Conservation (phyloP, 2,888 invertebrate genomes). For the Hirtodrosophila cameraria region DNA sequence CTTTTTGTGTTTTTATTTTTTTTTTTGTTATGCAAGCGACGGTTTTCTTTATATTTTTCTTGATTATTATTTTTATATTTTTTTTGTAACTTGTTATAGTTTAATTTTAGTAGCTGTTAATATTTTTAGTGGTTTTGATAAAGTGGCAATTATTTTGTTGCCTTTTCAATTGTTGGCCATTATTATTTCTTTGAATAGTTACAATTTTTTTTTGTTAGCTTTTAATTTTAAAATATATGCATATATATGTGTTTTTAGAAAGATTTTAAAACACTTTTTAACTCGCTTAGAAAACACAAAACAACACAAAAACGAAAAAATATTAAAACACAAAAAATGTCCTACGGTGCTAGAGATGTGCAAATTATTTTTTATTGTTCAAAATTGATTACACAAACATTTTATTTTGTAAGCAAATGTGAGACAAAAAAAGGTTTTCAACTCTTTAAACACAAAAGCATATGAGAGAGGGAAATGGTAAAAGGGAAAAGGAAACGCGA, state of each 20-base stretch:
- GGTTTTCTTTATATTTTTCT: slow-evolving; percentile 18
- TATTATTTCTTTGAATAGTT: slow-evolving; percentile 42
- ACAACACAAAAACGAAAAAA: slow-evolving; percentile 6
- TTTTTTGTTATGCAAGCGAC: slow-evolving; percentile 35
- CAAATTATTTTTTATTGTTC: slow-evolving; percentile 40
- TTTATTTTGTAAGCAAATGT: slow-evolving; percentile 7
- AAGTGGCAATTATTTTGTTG: slow-evolving; percentile 22
- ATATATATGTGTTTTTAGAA: slow-evolving; percentile 18
- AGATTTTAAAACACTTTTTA: slow-evolving; percentile 26
- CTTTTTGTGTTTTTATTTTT: slow-evolving; percentile 21
- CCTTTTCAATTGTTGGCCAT: slow-evolving; percentile 65
- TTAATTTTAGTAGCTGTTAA: slow-evolving; percentile 40
- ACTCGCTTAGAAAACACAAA: slow-evolving; percentile 22
- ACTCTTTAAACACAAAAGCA: slow-evolving; percentile 1
- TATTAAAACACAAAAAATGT: slow-evolving; percentile 23
- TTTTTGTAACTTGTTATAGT: slow-evolving; percentile 22
- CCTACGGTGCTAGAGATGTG: slow-evolving; percentile 44
- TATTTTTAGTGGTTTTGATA: slow-evolving; percentile 48
- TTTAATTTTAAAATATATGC: slow-evolving; percentile 29
- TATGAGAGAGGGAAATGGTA: neutral
- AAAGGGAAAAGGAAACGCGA: slow-evolving; percentile 1
- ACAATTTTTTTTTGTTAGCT: slow-evolving; percentile 53
- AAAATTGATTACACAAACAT: slow-evolving; percentile 30
- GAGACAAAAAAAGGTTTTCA: slow-evolving; percentile 4
- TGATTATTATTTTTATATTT: neutral